Evolutionary conservation across 2,797 vertebrate species (phyloP).

Genomic region (Sarcoramphus papa): DNA sequence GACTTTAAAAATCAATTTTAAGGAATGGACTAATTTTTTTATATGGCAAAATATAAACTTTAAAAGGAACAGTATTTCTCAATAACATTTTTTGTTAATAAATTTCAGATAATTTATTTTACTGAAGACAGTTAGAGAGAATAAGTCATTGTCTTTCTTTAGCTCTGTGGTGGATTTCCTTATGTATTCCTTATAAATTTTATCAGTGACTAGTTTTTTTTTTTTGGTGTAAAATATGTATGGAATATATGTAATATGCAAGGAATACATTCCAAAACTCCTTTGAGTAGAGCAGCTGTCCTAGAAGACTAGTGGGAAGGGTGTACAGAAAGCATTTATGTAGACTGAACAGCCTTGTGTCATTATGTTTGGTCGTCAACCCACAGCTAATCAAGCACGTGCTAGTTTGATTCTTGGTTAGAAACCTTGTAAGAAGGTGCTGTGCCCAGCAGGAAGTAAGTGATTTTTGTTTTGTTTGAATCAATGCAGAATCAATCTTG

Average conservation of each 20-base stretch:
- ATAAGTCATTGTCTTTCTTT: background rate
- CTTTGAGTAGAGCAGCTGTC: background rate
- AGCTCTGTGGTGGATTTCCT: background rate
- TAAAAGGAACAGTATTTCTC: background rate
- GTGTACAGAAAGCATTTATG: background rate
- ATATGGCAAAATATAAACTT: background rate
- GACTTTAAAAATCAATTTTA: background rate
- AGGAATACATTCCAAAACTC: background rate
- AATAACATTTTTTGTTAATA: accelerated
- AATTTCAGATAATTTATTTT: background rate
- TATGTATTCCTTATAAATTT: background rate
- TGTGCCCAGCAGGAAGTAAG: background rate
- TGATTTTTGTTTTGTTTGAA: background rate
- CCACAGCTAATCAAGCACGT: background rate
- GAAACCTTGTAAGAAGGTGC: background rate
- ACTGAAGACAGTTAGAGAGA: background rate
- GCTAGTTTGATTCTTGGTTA: background rate
- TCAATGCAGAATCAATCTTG: background rate
- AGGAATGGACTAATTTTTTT: accelerated
- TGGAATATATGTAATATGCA: background rate
- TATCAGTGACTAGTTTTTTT: background rate
- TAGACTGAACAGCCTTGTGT: background rate
- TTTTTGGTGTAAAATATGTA: background rate
- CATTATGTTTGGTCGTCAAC: background rate
- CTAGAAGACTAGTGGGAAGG: background rate